These are phyloP conservation scores for Agapornis canus DNA, from an alignment of 2,797 vertebrate species.

Conservation along the genomic window DNA sequence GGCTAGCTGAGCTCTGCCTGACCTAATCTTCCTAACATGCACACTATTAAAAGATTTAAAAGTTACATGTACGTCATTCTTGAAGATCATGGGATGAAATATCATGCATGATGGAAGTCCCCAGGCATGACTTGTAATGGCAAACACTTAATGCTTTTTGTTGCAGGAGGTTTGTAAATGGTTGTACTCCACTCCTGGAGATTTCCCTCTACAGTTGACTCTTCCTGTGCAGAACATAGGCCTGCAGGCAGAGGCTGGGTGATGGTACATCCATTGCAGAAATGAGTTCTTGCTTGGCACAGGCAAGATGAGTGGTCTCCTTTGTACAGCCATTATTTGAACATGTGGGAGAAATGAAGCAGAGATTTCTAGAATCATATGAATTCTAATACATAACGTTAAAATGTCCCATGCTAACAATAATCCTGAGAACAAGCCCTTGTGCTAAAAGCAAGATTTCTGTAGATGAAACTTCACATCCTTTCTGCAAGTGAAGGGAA, in stretches of 20 bases:
- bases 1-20: neutral
- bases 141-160: neutral
- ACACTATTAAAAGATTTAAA: neutral
- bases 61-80: accelerated
- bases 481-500: neutral
- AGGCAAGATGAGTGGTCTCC: neutral
- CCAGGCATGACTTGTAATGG: neutral
- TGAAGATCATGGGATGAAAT: neutral
- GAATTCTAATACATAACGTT: neutral
- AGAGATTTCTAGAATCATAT: neutral
- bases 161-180: neutral
- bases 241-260: neutral
- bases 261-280: neutral
- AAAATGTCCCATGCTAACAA: neutral
- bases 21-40: neutral
- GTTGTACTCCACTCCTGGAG: neutral
- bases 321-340: neutral
- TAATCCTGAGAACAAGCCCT: neutral
- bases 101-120: neutral
- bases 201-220: neutral
- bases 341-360: neutral
- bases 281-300: neutral
- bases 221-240: neutral
- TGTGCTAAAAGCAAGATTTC: neutral
- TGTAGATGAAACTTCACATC: neutral